Evolutionary conservation across 2,888 invertebrate genomes (phyloP).

Genomic region (Boloria euphrosyne): DNA sequence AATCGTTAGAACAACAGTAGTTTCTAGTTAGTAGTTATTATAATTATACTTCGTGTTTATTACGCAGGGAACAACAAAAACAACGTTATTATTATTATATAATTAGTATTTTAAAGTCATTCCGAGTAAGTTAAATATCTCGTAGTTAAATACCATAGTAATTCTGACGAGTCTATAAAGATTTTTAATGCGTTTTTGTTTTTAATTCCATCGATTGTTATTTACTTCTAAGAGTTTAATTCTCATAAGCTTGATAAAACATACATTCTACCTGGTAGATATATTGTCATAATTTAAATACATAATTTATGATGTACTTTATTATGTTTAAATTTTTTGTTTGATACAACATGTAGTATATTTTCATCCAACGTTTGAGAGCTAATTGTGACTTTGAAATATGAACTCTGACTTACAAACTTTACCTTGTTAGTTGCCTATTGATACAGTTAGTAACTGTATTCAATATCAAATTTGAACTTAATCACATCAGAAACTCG

Average conservation of each 20-base stretch:
- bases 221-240: not conserved
- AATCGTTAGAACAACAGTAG: no score
- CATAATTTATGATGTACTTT: no score
- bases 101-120: not conserved
- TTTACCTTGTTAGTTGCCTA: constrained; percentile 4
- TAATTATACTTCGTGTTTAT: no score
- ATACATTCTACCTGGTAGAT: no score
- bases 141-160: not conserved
- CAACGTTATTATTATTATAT: not conserved
- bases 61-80: no score
- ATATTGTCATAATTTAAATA: no score
- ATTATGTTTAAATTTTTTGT: no score
- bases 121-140: not conserved
- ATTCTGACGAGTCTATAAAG: not conserved
- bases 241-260: no score
- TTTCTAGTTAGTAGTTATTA: no score
- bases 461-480: constrained; percentile 18
- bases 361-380: no score
- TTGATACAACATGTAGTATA: no score
- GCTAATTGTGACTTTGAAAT: no score
- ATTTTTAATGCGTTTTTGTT: not conserved
- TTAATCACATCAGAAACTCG: constrained; percentile 25
- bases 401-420: not conserved
- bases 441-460: constrained; percentile 11
- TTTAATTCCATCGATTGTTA: not conserved